These are phyloP conservation scores for Eumeta japonica DNA, from an alignment of 1,140 invertebrate genomes.

Conservation along the genomic window DNA sequence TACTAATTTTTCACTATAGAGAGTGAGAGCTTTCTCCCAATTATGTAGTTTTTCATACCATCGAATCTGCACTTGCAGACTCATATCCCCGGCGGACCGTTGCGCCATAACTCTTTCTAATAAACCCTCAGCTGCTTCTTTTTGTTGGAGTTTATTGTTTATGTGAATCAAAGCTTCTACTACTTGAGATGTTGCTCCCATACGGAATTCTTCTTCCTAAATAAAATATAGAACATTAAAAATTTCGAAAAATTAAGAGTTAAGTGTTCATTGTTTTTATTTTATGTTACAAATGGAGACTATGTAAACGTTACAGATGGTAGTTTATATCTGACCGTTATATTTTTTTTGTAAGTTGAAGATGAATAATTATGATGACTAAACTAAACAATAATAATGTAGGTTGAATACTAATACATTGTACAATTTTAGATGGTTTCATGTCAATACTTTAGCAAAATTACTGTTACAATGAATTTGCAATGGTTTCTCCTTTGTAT, in stretches of 20 bases:
- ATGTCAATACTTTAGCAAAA: too few species aligned
- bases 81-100: constrained; percentile 61
- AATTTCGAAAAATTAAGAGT: neutral
- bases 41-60: constrained; percentile 99
- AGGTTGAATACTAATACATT: too few species aligned
- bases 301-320: too few species aligned
- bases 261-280: neutral
- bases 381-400: too few species aligned
- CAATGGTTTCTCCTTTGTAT: too few species aligned
- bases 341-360: too few species aligned
- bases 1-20: constrained; percentile 74
- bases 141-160: constrained; percentile 98
- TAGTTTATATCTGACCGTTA: too few species aligned
- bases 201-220: constrained; percentile 88
- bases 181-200: constrained; percentile 69
- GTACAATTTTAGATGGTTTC: too few species aligned
- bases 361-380: too few species aligned
- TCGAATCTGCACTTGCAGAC: constrained; percentile 82
- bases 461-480: too few species aligned
- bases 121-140: constrained; percentile 92
- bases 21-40: constrained; percentile 92
- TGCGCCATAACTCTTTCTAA: constrained; percentile 88
- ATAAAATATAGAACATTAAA: too few species aligned
- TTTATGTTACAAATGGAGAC: too few species aligned
- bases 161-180: constrained; percentile 94